A percentile compares a stretch with the other conserved stretches of the same genome.
Evolutionary conservation across 2,797 vertebrate genomes (phyloP).

Genomic region (Halcyon leucocephala): DNA sequence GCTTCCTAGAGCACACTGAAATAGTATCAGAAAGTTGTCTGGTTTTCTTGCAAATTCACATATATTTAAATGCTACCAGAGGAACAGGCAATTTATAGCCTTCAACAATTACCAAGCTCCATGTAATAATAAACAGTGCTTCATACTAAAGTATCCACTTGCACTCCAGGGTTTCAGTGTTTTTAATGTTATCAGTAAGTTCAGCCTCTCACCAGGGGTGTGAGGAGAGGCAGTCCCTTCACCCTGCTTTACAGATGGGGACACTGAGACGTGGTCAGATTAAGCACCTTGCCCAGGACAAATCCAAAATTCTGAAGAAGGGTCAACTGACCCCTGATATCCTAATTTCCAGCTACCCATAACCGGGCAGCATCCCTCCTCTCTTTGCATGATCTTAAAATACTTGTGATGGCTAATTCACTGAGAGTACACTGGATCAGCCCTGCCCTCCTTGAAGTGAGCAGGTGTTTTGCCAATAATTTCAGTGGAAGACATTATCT

Average conservation of each 20-base stretch:
- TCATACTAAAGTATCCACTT: neutral
- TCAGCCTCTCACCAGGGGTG: neutral
- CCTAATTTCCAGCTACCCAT: neutral
- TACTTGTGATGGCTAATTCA: neutral
- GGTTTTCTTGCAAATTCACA: neutral
- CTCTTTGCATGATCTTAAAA: neutral
- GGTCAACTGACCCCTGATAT: neutral
- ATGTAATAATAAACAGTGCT: neutral
- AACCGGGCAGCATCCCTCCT: neutral
- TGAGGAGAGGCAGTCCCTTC: neutral
- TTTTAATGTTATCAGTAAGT: neutral
- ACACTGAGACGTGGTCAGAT: neutral
- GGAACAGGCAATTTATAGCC: neutral
- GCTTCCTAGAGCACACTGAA: neutral
- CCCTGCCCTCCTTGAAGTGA: neutral
- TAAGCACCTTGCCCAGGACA: neutral
- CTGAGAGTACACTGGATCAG: neutral
- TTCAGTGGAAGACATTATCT: neutral
- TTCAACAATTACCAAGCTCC: neutral
- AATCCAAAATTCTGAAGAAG: neutral
- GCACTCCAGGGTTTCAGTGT: neutral
- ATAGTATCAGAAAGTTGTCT: neutral
- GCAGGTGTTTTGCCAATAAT: neutral
- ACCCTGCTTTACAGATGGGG: neutral
- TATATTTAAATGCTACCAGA: neutral